Evolutionary conservation across 2,113 vertebrate species (phyloP), one percentile per base, ranked within the genome.

Genomic region (Numida meleagris): DNA sequence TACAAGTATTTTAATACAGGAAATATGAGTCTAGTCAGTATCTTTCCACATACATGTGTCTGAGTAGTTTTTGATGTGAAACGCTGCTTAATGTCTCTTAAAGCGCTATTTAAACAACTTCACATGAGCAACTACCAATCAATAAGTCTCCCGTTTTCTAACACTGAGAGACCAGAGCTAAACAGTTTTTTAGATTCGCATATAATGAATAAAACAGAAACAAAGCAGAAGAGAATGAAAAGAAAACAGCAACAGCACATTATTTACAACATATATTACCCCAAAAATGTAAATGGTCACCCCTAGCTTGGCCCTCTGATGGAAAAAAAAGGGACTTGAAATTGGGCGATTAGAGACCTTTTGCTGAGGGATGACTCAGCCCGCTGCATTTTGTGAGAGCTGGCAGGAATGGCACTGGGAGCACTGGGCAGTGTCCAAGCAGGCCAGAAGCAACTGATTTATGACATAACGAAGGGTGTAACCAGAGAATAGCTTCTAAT

Each of bases 1-100:
- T 93, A 90, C 65, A 93, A 94, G 96, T 77, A 94, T 96, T 98
- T 96, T 96, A 97, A 97, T 96, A 91, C 95, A 96, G 97, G 97
- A 98, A 97, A 97, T 84, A 94, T 38, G 75, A 95, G 94, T 97
- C 96, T 97, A 95, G 94, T 96, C 96, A 80, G 90, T 97, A 95
- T 97, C 97, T 97, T 96, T 97, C 92, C 91, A 97, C 96, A 91
- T 82, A 76, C 67, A 46, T 71, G 72, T 42, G 61, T 89, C 95
- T 96, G 88, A 94, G 80, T 80, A 73, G 74, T 73, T 96, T 96
- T 96, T 95, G 93, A 95, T 94, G 91, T 94, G 79, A 97, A 95
- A 96, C 85, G 94, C 42, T 86, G 82, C 51, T 89, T 96, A 92
- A 83, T 95, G 93, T 94, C 50, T 94, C 96, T 95, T 92, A 96